A percentile compares a stretch with the other conserved stretches of the same genome.
Evolutionary conservation across 2,797 vertebrate species (phyloP).

Genomic region (Chloroceryle inda): DNA sequence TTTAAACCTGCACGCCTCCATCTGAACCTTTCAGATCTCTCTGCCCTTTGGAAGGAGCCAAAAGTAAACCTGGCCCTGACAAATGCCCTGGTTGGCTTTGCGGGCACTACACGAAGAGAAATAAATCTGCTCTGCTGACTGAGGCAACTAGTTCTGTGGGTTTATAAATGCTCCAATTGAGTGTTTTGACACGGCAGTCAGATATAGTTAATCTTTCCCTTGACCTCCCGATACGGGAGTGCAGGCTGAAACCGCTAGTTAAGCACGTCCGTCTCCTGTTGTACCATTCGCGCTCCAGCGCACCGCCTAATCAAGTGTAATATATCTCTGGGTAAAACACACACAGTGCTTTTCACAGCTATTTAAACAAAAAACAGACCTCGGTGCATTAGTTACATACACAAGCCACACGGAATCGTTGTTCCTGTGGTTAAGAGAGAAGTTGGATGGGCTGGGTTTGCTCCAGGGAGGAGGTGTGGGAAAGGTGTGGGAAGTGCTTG

Average conservation of each 20-base stretch:
- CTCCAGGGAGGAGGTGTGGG: neutral
- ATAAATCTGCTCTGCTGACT: slow-evolving; percentile 37
- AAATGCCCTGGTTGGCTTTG: neutral
- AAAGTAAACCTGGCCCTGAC: neutral
- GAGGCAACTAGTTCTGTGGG: slow-evolving; percentile 53
- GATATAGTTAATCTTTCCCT: slow-evolving; percentile 73
- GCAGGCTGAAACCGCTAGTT: slow-evolving; percentile 56
- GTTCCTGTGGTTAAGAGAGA: neutral
- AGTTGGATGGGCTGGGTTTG: neutral
- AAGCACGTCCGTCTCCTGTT: slow-evolving; percentile 65
- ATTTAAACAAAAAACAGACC: slow-evolving; percentile 64
- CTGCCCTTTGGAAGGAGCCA: neutral
- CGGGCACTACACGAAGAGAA: neutral
- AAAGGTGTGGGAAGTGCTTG: neutral
- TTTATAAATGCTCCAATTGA: slow-evolving; percentile 70
- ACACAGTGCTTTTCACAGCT: slow-evolving; percentile 74
- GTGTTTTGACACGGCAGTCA: slow-evolving; percentile 74
- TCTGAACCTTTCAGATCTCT: neutral
- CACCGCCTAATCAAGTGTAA: slow-evolving; percentile 74
- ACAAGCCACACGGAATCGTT: neutral
- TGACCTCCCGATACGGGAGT: slow-evolving; percentile 69
- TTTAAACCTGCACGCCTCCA: neutral
- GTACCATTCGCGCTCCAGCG: slow-evolving; percentile 67
- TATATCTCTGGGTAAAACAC: slow-evolving; percentile 72
- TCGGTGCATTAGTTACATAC: neutral